Evolutionary conservation across 2,888 invertebrate species (phyloP).

Genomic region (Agonum fuliginosum): DNA sequence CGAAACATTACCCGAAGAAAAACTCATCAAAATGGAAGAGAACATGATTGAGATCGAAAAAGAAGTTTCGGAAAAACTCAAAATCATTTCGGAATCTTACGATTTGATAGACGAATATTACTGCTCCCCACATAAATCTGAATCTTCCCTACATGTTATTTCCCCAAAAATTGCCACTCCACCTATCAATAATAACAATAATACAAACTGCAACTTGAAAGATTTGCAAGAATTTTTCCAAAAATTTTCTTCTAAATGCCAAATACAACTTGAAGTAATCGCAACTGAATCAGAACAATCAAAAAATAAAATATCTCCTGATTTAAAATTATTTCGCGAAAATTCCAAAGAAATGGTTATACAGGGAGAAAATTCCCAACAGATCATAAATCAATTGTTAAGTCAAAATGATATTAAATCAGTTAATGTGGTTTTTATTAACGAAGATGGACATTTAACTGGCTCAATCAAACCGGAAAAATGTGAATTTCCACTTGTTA

Average conservation of each 20-base stretch:
- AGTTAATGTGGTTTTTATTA: conserved; percentile 47
- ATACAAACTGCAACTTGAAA: conserved; percentile 4
- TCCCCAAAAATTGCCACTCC: not conserved
- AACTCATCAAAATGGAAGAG: not conserved
- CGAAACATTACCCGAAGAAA: not conserved
- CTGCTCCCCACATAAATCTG: not conserved
- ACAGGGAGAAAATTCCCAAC: conserved; percentile 42
- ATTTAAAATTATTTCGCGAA: conserved; percentile 19
- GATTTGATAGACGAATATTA: not conserved
- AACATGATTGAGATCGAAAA: not conserved
- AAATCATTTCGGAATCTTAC: conserved; percentile 23
- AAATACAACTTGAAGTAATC: conserved; percentile 50
- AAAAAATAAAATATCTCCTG: not conserved
- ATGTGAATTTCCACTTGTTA: not conserved
- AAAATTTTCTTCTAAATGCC: not conserved
- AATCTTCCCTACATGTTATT: too few relatives aligned
- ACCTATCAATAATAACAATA: too few relatives aligned
- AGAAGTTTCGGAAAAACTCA: conserved; percentile 15
- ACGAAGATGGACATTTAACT: conserved; percentile 17
- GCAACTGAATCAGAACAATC: conserved; percentile 21
- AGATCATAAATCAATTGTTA: conserved; percentile 43
- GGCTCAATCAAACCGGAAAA: not conserved
- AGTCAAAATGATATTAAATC: conserved; percentile 36
- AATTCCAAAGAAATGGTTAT: conserved; percentile 47
- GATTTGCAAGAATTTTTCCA: conserved; percentile 42